Evolutionary conservation across 2,113 vertebrate species (phyloP).

Genomic region (Charina bottae): DNA sequence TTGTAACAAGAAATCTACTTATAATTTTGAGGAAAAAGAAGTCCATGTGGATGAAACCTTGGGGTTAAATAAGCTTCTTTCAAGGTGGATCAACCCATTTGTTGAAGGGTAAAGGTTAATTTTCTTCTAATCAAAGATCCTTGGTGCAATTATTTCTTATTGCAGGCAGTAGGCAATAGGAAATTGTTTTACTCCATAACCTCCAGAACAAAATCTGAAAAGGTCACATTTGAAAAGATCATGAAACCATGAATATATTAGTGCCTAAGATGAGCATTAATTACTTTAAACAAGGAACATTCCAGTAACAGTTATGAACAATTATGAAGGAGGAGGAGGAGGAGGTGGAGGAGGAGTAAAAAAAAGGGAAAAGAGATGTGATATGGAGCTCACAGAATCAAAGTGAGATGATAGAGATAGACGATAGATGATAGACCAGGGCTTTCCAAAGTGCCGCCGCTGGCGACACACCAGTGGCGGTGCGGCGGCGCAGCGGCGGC

Average conservation of each 20-base stretch:
- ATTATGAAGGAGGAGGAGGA: slow-evolving; percentile 15
- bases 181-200: slow-evolving; percentile 46
- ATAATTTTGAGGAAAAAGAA: background rate
- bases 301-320: slow-evolving; percentile 34
- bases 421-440: too few species aligned
- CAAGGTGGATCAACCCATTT: slow-evolving; percentile 17
- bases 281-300: slow-evolving; percentile 46
- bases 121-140: slow-evolving; percentile 38
- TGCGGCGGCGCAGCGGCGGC: too few species aligned
- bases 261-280: slow-evolving; percentile 47
- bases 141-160: slow-evolving; percentile 59
- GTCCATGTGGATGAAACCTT: slow-evolving; percentile 16
- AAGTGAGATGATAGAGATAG: too few species aligned
- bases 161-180: slow-evolving; percentile 47
- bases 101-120: slow-evolving; percentile 57
- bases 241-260: slow-evolving; percentile 58
- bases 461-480: too few species aligned
- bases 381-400: background rate
- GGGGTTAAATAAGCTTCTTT: slow-evolving; percentile 8
- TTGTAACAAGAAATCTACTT: background rate
- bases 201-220: slow-evolving; percentile 64
- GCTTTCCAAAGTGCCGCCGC: too few species aligned
- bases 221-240: slow-evolving; percentile 65
- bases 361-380: background rate
- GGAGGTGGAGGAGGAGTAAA: background rate